A percentile compares a stretch with the other conserved stretches of the same genome.
phyloP scores from a whole-genome alignment of 2,888 invertebrate genomes.

The Sphaerophoria taeniata region DNA sequence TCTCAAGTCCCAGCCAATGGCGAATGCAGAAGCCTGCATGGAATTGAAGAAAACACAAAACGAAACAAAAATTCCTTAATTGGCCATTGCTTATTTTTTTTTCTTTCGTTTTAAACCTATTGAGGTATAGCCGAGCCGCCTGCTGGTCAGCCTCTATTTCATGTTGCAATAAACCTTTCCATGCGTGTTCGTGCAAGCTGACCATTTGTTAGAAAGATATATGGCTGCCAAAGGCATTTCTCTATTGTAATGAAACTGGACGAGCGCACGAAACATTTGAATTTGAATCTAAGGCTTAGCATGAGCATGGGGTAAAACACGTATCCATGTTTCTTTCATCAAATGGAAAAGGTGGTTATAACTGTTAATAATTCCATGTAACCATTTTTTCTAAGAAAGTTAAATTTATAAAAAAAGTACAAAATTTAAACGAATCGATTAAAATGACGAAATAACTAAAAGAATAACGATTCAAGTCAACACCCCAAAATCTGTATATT shows the following conservation, averaged over 20 bases:
- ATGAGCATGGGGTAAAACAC: no score
- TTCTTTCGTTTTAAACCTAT: conserved; percentile 3
- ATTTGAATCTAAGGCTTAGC: neutral
- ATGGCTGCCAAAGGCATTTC: conserved; percentile 40
- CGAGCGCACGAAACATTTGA: conserved; percentile 1
- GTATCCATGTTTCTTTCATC: neutral
- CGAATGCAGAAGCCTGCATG: conserved; percentile 45
- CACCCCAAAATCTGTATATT: no score
- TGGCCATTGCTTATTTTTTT: conserved; percentile 68
- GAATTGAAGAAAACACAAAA: conserved; percentile 8
- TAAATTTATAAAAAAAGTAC: no score
- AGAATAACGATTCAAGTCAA: no score
- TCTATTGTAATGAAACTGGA: conserved; percentile 19
- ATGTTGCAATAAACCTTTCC: conserved; percentile 31
- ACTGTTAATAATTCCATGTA: no score
- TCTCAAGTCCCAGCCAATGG: conserved; percentile 49
- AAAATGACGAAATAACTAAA: no score
- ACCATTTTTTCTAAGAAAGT: no score
- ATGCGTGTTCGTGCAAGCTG: conserved; percentile 33
- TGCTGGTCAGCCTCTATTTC: conserved; percentile 65
- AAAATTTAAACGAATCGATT: no score
- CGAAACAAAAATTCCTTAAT: conserved; percentile 61
- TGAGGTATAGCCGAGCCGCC: conserved; percentile 17
- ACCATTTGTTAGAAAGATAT: conserved; percentile 63
- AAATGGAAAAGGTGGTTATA: neutral